These are phyloP conservation scores for Plecotus auritus DNA, from an alignment of 2,113 vertebrate species.

Conservation along the genomic window DNA sequence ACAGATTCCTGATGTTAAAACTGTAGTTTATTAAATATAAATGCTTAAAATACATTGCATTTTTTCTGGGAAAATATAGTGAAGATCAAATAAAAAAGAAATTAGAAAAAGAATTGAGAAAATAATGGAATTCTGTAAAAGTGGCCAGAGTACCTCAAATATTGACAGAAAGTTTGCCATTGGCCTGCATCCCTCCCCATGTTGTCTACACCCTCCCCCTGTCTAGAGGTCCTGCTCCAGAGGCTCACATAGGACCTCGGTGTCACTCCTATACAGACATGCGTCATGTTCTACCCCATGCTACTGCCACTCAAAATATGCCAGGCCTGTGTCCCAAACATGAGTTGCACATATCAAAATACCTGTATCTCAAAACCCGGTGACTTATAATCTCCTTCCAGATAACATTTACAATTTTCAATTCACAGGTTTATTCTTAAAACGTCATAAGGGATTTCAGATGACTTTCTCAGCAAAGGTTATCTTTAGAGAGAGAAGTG, in stretches of 20 bases:
- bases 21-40: conserved; percentile 2
- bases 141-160: neutral
- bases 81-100: neutral
- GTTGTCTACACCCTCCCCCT: neutral
- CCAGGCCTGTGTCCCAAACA: neutral
- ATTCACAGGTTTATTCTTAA: neutral
- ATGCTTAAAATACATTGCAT: neutral
- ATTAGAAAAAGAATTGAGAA: neutral
- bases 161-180: neutral
- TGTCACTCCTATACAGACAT: neutral
- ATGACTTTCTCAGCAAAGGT: neutral
- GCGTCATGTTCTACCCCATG: neutral
- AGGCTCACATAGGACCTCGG: neutral
- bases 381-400: neutral
- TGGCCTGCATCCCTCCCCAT: rapidly evolving
- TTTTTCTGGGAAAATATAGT: neutral
- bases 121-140: neutral
- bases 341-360: neutral
- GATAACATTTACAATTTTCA: neutral
- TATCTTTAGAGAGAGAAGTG: neutral
- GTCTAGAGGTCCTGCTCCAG: neutral
- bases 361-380: neutral
- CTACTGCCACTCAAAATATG: neutral
- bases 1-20: neutral
- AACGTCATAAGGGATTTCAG: neutral